phyloP scores from a whole-genome alignment of 2,113 vertebrate species.

The Madoqua kirkii region DNA sequence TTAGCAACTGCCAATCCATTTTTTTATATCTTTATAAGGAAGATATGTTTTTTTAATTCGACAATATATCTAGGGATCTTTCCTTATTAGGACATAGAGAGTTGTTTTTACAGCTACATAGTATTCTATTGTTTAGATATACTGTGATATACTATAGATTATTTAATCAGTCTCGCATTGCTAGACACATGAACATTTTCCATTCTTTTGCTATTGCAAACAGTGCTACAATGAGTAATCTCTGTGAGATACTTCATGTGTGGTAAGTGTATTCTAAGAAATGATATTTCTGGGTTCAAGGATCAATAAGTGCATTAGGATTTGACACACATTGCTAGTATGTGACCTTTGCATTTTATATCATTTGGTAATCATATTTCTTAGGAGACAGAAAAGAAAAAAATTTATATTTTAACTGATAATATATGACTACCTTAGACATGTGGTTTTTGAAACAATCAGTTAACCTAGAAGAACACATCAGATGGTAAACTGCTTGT shows the following conservation, averaged over 20 bases:
- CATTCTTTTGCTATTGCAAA: background rate
- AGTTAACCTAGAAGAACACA: background rate
- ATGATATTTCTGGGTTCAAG: background rate
- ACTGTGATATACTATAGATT: background rate
- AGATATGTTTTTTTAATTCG: background rate
- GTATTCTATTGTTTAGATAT: background rate
- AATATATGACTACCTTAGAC: background rate
- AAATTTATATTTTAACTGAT: background rate
- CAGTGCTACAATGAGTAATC: background rate
- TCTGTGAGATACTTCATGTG: background rate
- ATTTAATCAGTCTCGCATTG: background rate
- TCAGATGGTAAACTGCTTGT: background rate
- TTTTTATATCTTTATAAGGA: background rate
- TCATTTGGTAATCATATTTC: constrained; percentile 1
- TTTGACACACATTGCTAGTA: background rate
- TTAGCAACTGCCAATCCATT: background rate
- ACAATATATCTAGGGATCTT: background rate
- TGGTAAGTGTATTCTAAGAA: background rate
- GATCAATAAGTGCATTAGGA: background rate
- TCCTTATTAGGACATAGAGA: background rate
- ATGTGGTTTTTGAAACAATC: background rate
- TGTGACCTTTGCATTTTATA: background rate
- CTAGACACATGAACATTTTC: background rate
- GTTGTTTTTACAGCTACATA: background rate
- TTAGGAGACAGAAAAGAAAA: background rate